Evolutionary conservation across 2,888 invertebrate genomes (phyloP), one percentile per base, ranked within the genome.

Genomic region (Antheraea yamamai): DNA sequence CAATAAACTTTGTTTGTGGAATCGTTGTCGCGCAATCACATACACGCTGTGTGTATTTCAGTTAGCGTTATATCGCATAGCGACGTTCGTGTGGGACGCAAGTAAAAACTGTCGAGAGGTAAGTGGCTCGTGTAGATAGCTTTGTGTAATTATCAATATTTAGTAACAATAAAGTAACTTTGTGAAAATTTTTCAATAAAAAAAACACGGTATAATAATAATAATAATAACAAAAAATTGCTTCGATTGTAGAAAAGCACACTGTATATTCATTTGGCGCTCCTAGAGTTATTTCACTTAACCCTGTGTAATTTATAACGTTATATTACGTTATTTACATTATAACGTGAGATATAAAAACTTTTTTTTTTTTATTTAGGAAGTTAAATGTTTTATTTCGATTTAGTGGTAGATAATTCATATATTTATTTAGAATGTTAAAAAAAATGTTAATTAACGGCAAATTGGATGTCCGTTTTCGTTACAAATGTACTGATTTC

Each of bases 71-170:
- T 73, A 61, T 72, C 30, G 73, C 73, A 51, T 73, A 64, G 51
- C 35, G 6, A 68, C 75, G 75, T 39, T 55, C 70, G 39, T 58
- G 73, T 55, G 58, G 23, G 47, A 66, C 70, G 6, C 85, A 86
- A 86, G 85, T 81, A 84, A 79, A 84, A 87, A 85, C 88, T n/a
- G 86, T 88, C 87, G 83, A 87, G 85, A 88, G 64, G 26, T 66
- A 66, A 88, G 89, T 89, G 92, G 93, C 94, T 94, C 95, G 91
- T 94, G 95, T 94, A 94, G 95, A 95, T 95, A 95, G 95, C 94
- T 94, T 94, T 90, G 93, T 94, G 92, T 94, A 66, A 66, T 93
- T 92, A 92, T 91, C 92, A 90, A 91, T 94, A 92, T 93, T 91
- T 94, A 94, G 93, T 71, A 61, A 71, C 61, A 26, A 58, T 70